Conservation (phyloP, 2,888 invertebrate species). For the Troglohyphantes excavatus region DNA sequence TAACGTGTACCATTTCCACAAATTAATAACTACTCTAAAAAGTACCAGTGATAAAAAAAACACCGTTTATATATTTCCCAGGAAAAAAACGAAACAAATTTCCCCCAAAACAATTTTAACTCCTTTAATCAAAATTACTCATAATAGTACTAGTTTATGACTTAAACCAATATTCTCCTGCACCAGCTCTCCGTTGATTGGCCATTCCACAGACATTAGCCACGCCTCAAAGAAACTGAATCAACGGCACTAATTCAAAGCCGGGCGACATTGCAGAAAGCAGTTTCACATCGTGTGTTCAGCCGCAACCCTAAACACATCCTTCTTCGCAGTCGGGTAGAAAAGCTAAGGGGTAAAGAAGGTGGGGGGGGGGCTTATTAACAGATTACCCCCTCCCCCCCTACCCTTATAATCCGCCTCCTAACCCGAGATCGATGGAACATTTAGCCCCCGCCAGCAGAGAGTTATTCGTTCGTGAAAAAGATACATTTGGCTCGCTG, state of each 20-base stretch:
- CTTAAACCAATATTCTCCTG: not conserved
- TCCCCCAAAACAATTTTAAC: no score
- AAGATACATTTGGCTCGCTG: constrained; percentile 18
- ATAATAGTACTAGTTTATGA: not conserved
- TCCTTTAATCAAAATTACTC: no score
- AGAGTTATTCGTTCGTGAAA: constrained; percentile 56
- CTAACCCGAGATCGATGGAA: constrained; percentile 41
- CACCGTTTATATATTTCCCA: no score
- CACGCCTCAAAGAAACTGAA: constrained; percentile 14
- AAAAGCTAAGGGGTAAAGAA: not conserved
- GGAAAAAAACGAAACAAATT: no score
- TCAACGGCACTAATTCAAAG: constrained; percentile 29
- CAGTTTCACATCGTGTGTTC: constrained; percentile 14
- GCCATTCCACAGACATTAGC: not conserved
- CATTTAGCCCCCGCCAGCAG: constrained; percentile 21
- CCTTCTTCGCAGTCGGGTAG: no score
- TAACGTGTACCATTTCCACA: no score
- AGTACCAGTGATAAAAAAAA: no score
- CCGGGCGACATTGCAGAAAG: constrained; percentile 13
- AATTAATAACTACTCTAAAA: no score
- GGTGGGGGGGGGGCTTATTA: constrained; percentile 31
- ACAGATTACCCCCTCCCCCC: constrained; percentile 41
- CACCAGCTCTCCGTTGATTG: not conserved
- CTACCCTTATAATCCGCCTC: constrained; percentile 44
- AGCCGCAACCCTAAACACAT: not conserved